These are phyloP conservation scores for Acanthacorydalis orientalis DNA, from an alignment of 2,888 invertebrate genomes.

Conservation along the genomic window DNA sequence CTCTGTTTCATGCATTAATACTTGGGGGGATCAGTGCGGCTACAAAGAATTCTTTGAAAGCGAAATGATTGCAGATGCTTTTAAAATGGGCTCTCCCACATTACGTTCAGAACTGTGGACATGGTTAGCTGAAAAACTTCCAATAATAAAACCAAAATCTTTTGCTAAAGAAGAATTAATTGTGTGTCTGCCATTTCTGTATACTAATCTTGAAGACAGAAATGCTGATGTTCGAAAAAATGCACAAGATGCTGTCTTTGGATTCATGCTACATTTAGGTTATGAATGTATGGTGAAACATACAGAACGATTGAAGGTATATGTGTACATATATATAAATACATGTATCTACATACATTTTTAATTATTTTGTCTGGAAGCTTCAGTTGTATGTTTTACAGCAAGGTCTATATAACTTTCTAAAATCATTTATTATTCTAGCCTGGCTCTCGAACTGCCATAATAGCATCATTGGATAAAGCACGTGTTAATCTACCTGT, in stretches of 20 bases:
- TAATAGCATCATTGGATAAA: constrained; percentile 70
- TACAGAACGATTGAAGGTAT: constrained; percentile 61
- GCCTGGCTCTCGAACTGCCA: constrained; percentile 58
- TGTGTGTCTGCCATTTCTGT: constrained; percentile 59
- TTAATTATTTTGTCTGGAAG: no score
- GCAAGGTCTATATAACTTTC: no score
- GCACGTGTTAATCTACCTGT: constrained; percentile 69
- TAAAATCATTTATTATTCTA: constrained; percentile 16
- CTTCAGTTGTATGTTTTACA: no score
- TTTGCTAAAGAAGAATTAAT: constrained; percentile 69
- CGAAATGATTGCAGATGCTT: constrained; percentile 76
- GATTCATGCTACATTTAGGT: constrained; percentile 85
- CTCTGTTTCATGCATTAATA: constrained; percentile 66
- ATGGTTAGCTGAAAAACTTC: constrained; percentile 73
- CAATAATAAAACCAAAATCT: constrained; percentile 48
- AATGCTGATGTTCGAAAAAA: constrained; percentile 82
- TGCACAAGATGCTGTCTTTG: constrained; percentile 75
- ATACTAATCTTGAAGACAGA: constrained; percentile 75
- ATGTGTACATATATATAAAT: not conserved
- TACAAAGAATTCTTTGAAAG: constrained; percentile 69
- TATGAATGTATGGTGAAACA: constrained; percentile 63
- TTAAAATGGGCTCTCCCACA: constrained; percentile 71
- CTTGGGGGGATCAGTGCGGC: constrained; percentile 71
- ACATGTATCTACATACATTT: not conserved
- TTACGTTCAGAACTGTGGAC: constrained; percentile 65